Base-by-base conservation (phyloP, 2,797 vertebrate genomes). In the Emydoidea blandingii region DNA sequence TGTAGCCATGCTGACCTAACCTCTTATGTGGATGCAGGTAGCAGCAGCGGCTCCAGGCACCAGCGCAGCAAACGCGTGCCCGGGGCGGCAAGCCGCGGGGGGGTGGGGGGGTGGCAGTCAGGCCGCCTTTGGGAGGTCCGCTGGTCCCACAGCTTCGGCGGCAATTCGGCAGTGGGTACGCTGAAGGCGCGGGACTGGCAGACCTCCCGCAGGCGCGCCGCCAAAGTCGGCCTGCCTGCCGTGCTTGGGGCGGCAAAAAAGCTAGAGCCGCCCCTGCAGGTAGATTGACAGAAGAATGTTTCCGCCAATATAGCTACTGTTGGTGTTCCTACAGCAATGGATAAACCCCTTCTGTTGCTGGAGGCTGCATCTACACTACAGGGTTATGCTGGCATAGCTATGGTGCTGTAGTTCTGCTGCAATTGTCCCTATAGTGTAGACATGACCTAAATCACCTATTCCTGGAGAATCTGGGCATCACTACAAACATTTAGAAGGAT, bases 391-490 rank as follows among this genome's bases (percentile, higher is more conserved):
- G 65, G n/a, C 34, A 37, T 37, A 68, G n/a, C 57, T 15, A 31
- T 34, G 57, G 57, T 15, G 29, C 29, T 29, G 12, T 59, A 31
- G 57, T 4, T 62, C 16, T 34, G 59, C 59, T 34, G 59, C 59
- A 62, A 16, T 34, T 34, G 16, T 19, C 34, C 18, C 62, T 68
- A 18, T 19, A 68, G 62, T 37, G 18, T 37, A 37, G 34, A 68
- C n/a, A 72, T 23, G 21, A 6, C n/a, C 37, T 12, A 29, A 29
- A 16, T 81, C 49, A 89, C 1, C 83, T 90, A 4, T n/a, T 6
- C 49, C 8, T 25, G 27, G 23, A 10, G 56, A 85, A 79, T 78
- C 74, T 6, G 0, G 68, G 88, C 0, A 0, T 50, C 19, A 5
- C 52, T 0, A 49, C 12, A 0, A n/a, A 78, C 23, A 18, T 79